Percentiles rank a stretch among this genome's conserved stretches.
Conservation (phyloP, 1,140 invertebrate genomes). For the Lepidurus apus region DNA sequence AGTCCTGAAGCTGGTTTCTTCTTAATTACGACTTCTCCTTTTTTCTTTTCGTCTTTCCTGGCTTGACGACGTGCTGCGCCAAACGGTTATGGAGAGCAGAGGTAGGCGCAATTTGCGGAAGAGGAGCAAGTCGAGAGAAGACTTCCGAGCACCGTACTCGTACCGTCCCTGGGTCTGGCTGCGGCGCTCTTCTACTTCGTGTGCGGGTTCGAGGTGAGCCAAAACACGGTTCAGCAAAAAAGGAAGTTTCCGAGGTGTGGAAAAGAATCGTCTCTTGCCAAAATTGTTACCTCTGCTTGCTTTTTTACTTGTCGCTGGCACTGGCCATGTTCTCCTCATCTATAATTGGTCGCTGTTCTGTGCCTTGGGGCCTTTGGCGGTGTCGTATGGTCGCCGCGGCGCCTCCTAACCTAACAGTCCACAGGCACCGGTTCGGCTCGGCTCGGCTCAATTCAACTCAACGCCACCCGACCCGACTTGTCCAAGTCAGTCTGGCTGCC, state of each 20-base stretch:
- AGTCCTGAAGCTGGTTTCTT: too few relatives aligned
- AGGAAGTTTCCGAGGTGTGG: background rate
- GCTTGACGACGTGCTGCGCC: too few relatives aligned
- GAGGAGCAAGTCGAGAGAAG: too few relatives aligned
- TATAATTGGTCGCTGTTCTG: background rate
- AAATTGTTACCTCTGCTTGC: background rate
- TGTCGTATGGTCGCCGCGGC: slow-evolving; percentile 16
- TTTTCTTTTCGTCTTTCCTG: too few relatives aligned
- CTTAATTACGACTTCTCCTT: too few relatives aligned
- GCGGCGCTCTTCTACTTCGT: background rate
- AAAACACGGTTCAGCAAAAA: background rate
- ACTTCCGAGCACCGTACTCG: too few relatives aligned
- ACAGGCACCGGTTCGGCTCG: background rate
- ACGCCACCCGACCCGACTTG: background rate
- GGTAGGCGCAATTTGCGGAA: too few relatives aligned
- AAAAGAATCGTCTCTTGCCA: background rate
- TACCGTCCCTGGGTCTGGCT: too few relatives aligned
- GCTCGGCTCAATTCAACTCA: too few relatives aligned
- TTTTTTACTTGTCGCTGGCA: background rate
- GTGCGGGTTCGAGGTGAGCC: background rate
- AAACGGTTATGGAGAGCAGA: too few relatives aligned
- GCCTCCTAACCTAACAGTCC: slow-evolving; percentile 6
- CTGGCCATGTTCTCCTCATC: background rate
- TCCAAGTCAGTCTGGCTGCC: slow-evolving; percentile 10
- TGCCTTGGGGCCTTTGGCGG: background rate